These are phyloP conservation scores for Lanistes nyassanus DNA, from an alignment of 1,140 invertebrate genomes.

Conservation along the genomic window DNA sequence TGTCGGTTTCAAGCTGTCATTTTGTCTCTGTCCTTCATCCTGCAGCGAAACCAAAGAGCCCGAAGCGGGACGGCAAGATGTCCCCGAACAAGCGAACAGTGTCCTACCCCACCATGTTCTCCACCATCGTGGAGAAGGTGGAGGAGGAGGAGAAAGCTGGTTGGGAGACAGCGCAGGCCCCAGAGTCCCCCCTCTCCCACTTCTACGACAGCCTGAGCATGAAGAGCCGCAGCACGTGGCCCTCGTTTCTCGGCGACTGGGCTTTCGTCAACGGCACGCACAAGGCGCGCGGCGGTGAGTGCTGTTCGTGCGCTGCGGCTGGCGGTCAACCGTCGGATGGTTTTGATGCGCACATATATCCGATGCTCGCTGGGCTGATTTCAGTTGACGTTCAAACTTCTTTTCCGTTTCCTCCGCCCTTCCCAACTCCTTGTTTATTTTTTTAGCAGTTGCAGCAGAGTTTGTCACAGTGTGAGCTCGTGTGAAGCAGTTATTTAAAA, in stretches of 20 bases:
- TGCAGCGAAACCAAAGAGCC: constrained; percentile 37
- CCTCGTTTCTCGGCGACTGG: constrained; percentile 45
- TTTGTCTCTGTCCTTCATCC: not conserved
- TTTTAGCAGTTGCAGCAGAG: not conserved
- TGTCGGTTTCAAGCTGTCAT: no score
- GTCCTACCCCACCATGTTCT: constrained; percentile 44
- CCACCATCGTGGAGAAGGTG: constrained; percentile 47
- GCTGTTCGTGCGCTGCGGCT: not conserved
- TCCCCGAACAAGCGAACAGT: constrained; percentile 33
- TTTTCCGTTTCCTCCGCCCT: no score
- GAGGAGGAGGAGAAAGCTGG: constrained; percentile 46
- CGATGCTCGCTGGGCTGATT: no score
- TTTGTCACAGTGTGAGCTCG: no score
- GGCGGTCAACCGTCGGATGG: not conserved
- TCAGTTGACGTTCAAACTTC: not conserved
- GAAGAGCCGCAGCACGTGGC: constrained; percentile 35
- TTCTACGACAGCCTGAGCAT: constrained; percentile 43
- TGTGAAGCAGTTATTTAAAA: no score
- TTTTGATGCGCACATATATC: not conserved
- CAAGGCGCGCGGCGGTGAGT: constrained; percentile 3
- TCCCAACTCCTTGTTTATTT: not conserved
- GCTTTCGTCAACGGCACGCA: constrained; percentile 37
- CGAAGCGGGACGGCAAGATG: constrained; percentile 26
- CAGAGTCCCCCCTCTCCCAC: constrained; percentile 37
- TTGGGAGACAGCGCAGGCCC: constrained; percentile 24